Evolutionary conservation across 92 coral and sea anemone species (phyloP), one percentile per base, ranked within the genome.

Genomic region (Paramuricea clavata): DNA sequence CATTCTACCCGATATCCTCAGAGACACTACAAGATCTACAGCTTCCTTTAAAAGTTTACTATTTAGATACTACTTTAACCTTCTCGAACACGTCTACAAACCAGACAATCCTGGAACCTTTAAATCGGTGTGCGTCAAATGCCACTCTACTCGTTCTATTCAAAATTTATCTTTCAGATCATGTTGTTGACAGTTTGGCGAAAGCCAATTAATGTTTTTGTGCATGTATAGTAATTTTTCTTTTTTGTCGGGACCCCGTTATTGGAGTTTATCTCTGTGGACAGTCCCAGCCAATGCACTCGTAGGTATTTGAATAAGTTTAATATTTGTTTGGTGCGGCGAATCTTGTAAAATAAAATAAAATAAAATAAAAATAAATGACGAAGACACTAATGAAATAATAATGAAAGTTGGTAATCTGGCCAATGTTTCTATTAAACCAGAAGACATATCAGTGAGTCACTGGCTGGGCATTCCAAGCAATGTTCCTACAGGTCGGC

Each of bases 1-100:
- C 59, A 81, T 49, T 64, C 90, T 90, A 36, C 85, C 89, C 60
- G 79, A 31, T 49, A 7, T 75, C 61, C 21, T 89, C 35, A 68
- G 86, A 44, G 81, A 70, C 81, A 82, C 30, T 25, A n/a, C 65
- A 57, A 57, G 26, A 57, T 57, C 30, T 1, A 25, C 7, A 26
- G 65, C 65, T 57, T 52, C 61, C 25, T 52, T 52, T 52, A 52
- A 52, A 52, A 52, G 3, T 52, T 21, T 15, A 21, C 61, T 52
- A 0, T 0, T 52, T 21, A 52, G 25, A 52, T 52, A 17, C 0
- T 52, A 52, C 61, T 52, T 52, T 21, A 52, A 52, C 0, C 21
- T 52, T 21, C 61, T 52, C 61, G 61, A 52, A 52, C 61, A 52
- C 19, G 25, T 52, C 61, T 52, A 52, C 25, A 52, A 52, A 5